These are phyloP conservation scores for Ameiurus melas DNA, from an alignment of 2,113 vertebrate genomes.

Conservation along the genomic window DNA sequence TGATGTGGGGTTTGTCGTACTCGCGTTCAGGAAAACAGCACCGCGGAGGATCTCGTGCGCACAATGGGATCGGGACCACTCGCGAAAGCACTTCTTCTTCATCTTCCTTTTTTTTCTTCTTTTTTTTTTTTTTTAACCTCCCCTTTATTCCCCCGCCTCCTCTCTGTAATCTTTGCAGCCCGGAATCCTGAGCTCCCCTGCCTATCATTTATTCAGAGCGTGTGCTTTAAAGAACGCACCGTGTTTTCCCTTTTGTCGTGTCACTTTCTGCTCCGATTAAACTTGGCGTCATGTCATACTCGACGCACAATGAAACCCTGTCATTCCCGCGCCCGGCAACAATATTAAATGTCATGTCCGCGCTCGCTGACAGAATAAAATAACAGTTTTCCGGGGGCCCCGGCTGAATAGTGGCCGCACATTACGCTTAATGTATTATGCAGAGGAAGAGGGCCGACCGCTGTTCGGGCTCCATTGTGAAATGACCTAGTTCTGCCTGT, in stretches of 20 bases:
- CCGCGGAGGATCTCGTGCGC: conserved; percentile 68
- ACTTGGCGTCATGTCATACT: conserved; percentile 88
- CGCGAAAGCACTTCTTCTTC: conserved; percentile 64
- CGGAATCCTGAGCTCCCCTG: conserved; percentile 72
- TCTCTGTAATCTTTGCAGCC: conserved; percentile 55
- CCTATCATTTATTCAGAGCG: conserved; percentile 84
- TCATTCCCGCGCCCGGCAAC: conserved; percentile 86
- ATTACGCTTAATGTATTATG: conserved; percentile 98
- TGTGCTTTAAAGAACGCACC: conserved; percentile 78
- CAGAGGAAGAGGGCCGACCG: conserved; percentile 88
- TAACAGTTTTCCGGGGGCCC: conserved; percentile 84
- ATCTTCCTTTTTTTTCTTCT: conserved; percentile 51
- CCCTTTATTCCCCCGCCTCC: background rate
- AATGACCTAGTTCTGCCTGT: conserved; percentile 91
- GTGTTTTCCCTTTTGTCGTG: conserved; percentile 81
- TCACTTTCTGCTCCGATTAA: conserved; percentile 85
- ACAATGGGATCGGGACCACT: conserved; percentile 71
- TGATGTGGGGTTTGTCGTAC: background rate
- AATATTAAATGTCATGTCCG: conserved; percentile 98
- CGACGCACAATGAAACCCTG: conserved; percentile 90
- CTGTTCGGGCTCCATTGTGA: conserved; percentile 89
- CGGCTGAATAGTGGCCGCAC: conserved; percentile 82
- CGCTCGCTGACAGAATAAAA: conserved; percentile 94
- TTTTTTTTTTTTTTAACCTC: conserved; percentile 66
- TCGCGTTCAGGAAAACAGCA: conserved; percentile 60